phyloP scores from a whole-genome alignment of 1,140 invertebrate species.

The Palaemon carinicauda region DNA sequence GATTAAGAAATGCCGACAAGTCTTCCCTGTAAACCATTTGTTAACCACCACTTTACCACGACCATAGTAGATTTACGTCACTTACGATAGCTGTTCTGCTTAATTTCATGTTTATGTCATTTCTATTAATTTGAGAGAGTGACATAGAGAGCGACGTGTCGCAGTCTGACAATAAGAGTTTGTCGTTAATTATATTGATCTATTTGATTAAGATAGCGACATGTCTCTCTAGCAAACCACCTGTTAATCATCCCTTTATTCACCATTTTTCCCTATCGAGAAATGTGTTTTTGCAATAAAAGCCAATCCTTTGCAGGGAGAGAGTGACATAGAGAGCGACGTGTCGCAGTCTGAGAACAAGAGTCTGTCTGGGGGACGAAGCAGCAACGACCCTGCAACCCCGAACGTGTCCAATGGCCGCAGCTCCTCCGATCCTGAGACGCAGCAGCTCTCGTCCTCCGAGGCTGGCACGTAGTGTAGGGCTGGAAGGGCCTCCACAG shows the following conservation, averaged over 20 bases:
- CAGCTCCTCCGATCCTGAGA: slow-evolving; percentile 45
- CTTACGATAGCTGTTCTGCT: no score
- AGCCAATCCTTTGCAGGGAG: slow-evolving; percentile 12
- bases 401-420: slow-evolving; percentile 44
- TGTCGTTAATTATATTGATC: no score
- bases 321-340: slow-evolving; percentile 48
- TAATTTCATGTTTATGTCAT: no score
- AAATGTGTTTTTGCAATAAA: no score
- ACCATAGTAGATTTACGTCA: no score
- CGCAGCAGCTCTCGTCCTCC: slow-evolving; percentile 34
- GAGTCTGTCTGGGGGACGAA: slow-evolving; percentile 22
- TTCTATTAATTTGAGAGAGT: background rate
- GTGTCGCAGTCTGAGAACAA: slow-evolving; percentile 37
- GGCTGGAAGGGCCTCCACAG: background rate
- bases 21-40: no score
- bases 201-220: no score
- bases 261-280: no score
- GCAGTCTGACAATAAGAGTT: slow-evolving; percentile 36
- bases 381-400: slow-evolving; percentile 11
- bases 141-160: slow-evolving; percentile 44
- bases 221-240: no score
- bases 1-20: no score
- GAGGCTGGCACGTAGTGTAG: slow-evolving; percentile 18
- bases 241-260: no score
- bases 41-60: no score